phyloP scores from a whole-genome alignment of 2,113 vertebrate species.

The Bufo bufo region DNA sequence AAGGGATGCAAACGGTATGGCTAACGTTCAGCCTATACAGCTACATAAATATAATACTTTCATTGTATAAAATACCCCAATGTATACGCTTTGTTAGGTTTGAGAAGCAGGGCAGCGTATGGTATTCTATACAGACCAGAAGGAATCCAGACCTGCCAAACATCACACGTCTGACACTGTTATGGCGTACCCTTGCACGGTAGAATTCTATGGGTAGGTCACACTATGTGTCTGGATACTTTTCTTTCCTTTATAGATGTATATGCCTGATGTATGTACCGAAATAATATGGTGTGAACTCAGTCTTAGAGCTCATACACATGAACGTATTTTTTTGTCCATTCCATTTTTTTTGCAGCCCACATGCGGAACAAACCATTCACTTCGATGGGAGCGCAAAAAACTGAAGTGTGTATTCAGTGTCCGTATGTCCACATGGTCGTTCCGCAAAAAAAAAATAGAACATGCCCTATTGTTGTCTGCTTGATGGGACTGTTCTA shows the following conservation, averaged over 20 bases:
- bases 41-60: neutral
- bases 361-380: no score
- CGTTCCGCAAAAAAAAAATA: no score
- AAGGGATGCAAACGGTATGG: neutral
- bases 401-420: no score
- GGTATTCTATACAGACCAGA: neutral
- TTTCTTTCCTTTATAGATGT: neutral
- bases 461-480: no score
- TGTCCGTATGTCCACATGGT: no score
- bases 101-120: neutral
- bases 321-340: no score
- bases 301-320: no score
- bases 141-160: constrained; percentile 1
- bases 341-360: no score
- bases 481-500: no score
- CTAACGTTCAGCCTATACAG: neutral
- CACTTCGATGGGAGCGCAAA: no score
- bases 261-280: no score
- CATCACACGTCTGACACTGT: neutral
- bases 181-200: neutral
- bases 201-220: neutral
- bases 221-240: neutral
- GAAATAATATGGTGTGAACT: no score
- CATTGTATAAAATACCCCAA: neutral
- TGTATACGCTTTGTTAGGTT: neutral